Percentiles rank a stretch among this genome's conserved stretches.
These are phyloP conservation scores for Bedellia somnulentella DNA, from an alignment of 2,888 invertebrate species.

Conservation along the genomic window DNA sequence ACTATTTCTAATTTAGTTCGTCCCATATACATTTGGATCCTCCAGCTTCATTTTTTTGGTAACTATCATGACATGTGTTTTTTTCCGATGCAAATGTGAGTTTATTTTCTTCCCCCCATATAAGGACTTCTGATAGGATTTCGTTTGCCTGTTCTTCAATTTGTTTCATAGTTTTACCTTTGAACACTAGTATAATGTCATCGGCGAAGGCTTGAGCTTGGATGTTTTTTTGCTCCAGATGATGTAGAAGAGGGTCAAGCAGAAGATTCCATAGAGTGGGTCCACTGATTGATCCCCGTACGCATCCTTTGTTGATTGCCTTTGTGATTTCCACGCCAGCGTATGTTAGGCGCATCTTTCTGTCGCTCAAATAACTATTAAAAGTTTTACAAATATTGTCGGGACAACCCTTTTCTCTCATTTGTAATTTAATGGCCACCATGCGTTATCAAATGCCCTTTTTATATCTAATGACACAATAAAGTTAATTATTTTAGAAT, in stretches of 20 bases:
- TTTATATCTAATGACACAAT: no score
- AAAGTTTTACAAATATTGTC: no score
- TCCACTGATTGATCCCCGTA: conserved; percentile 10
- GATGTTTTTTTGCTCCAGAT: background rate
- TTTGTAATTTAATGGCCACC: no score
- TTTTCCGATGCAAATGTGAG: conserved; percentile 10
- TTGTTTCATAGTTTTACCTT: background rate
- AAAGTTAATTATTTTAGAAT: no score
- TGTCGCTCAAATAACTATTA: conserved; percentile 7
- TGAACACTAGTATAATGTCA: conserved; percentile 9
- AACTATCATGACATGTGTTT: conserved; percentile 6
- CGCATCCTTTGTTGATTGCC: conserved; percentile 9
- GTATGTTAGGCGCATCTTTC: conserved; percentile 7
- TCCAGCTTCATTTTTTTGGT: no score
- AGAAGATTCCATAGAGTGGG: conserved; percentile 11
- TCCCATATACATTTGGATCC: no score
- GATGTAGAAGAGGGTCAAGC: conserved; percentile 8
- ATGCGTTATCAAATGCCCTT: no score
- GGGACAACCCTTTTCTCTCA: no score
- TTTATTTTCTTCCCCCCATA: conserved; percentile 9
- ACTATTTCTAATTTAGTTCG: background rate
- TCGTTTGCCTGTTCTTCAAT: conserved; percentile 2
- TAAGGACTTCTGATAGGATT: background rate
- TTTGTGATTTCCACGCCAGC: conserved; percentile 4
- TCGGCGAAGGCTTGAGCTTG: conserved; percentile 13